A percentile compares a stretch with the other conserved stretches of the same genome.
Evolutionary conservation across 2,888 invertebrate genomes (phyloP).

Genomic region (Myathropa florea): DNA sequence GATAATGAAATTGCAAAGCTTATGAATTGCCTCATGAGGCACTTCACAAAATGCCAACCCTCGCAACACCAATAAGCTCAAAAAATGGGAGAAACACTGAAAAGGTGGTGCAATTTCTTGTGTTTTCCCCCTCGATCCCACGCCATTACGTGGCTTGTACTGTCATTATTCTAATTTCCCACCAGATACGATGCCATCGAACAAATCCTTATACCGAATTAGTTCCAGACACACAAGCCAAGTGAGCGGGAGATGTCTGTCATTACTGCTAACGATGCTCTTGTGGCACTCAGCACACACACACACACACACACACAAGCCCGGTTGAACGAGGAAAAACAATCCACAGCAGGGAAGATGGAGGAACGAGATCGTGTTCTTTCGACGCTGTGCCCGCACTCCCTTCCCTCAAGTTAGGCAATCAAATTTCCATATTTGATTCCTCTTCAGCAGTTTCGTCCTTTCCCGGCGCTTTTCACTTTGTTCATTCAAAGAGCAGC

Average conservation of each 20-base stretch:
- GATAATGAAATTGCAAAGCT: neutral
- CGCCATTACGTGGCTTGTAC: neutral
- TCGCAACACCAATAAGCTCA: neutral
- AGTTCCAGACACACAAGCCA: neutral
- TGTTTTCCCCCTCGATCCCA: neutral
- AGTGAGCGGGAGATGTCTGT: neutral
- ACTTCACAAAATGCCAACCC: too few relatives aligned
- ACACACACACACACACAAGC: too few relatives aligned
- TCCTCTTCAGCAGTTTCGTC: neutral
- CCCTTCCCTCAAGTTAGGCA: neutral
- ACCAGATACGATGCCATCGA: neutral
- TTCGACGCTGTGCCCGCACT: neutral
- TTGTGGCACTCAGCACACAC: neutral
- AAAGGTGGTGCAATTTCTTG: neutral
- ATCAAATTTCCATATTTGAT: constrained; percentile 23
- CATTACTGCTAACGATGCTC: neutral
- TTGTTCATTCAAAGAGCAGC: neutral
- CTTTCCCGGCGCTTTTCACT: neutral
- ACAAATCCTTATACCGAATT: neutral
- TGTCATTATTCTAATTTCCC: neutral
- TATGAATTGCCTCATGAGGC: neutral
- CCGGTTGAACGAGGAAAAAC: neutral
- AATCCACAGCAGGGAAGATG: neutral
- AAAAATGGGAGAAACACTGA: neutral
- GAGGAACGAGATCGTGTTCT: neutral